phyloP scores from a whole-genome alignment of 2,888 invertebrate genomes.

The Zygothrica quintamaculata region DNA sequence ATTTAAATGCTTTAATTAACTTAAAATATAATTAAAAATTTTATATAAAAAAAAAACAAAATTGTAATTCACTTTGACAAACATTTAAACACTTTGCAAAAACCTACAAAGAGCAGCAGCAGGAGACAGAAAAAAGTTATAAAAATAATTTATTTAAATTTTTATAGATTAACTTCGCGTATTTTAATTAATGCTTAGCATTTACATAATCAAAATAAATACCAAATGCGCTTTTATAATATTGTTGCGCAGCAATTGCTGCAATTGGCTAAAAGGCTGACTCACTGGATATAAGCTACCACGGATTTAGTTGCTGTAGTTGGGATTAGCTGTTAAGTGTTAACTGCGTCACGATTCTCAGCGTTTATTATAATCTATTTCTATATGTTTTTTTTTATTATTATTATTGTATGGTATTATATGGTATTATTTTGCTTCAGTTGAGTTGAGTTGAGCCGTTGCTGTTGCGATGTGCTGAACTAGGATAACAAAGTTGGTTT shows the following conservation, averaged over 20 bases:
- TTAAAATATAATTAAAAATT: not conserved
- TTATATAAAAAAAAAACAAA: not conserved
- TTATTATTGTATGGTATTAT: constrained; percentile 41
- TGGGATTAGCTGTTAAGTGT: constrained; percentile 46
- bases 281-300: constrained; percentile 48
- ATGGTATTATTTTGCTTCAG: constrained; percentile 27
- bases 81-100: too few relatives aligned
- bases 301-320: constrained; percentile 28
- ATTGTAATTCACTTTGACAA: too few relatives aligned
- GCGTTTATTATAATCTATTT: constrained; percentile 54
- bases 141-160: too few relatives aligned
- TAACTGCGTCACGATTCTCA: constrained; percentile 66
- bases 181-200: constrained; percentile 21
- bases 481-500: constrained; percentile 82
- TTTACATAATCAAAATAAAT: constrained; percentile 27
- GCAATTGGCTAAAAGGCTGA: constrained; percentile 31
- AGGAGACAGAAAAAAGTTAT: too few relatives aligned
- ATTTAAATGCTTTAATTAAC: not conserved
- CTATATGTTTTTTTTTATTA: constrained; percentile 4
- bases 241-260: constrained; percentile 10
- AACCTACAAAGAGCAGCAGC: too few relatives aligned
- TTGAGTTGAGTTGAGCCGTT: too few relatives aligned
- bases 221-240: constrained; percentile 46
- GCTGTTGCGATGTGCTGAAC: constrained; percentile 72
- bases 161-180: constrained; percentile 11